Evolutionary conservation across 2,797 vertebrate species (phyloP), one percentile per base, ranked within the genome.

Genomic region (Channa striata): DNA sequence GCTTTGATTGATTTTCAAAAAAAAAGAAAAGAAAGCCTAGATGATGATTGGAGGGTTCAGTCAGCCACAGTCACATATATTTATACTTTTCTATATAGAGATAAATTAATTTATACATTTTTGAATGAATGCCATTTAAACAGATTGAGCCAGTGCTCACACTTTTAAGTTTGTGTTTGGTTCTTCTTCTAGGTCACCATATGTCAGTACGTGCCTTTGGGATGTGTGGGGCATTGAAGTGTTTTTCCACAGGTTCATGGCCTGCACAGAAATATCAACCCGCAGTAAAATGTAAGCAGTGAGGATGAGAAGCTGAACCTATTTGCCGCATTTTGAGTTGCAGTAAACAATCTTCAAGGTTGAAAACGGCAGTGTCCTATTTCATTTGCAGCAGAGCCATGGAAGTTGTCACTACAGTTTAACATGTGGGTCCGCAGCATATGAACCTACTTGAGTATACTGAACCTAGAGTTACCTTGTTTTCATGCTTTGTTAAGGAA

Each of bases 1-100:
- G 39, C 59, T 74, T 69, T 85, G 68, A 90, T 87, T 83, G 79
- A 78, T 82, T 84, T 81, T 71, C 42, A 30, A 50, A 81, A 30
- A 50, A 81, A 74, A 52, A 36, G 57, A 71, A 77, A 73, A 50
- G 10, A 67, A 72, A 82, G 21, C 25, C 30, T 54, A 49, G 36
- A 68, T 69, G 68, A 72, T 46, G 33, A 51, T 40, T 47, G 19
- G 36, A n/a, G 68, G 48, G 20, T 51, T 72, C 51, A 61, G 62
- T 51, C 46, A 56, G 37, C 20, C 30, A 66, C 50, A 30, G 54
- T 72, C 66, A 34, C 36, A 11, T 23, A 6, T 19, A 8, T 44
- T 20, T 39, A 20, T 46, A n/a, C 36, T 37, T 9, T 37, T 37
- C 36, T 37, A 37, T 37, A 2, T 37, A 8, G 36, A 9, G 8